Base-by-base conservation (phyloP, 2,113 vertebrate species). In the Myrmecobius fasciatus region DNA sequence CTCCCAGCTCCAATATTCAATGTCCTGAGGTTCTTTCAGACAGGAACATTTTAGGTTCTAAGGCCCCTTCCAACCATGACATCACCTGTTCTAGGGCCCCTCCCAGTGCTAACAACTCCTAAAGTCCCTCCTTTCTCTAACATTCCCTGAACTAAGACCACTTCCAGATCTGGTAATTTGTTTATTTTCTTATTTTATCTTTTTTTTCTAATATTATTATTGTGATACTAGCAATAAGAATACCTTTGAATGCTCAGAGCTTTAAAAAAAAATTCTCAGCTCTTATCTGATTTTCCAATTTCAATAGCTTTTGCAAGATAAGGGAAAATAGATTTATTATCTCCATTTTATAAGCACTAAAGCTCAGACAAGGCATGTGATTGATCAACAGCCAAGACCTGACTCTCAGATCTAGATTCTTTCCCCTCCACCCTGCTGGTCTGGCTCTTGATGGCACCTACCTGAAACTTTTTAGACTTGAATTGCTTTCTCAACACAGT, bases 391-490 rank as follows among this genome's bases (percentile, higher is more conserved):
- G 60, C 31, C 60, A 75, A n/a, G 25, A 53, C 43, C 31, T 89
- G 52, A 67, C 93, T 89, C 31, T 48, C n/a, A 1, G 9, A 53
- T n/a, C 25, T 67, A 53, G 0, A 3, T 48, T 54, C 49, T 83
- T n/a, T 0, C 48, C 46, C 25, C 88, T 53, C 92, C 1, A 4
- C 8, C 89, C 89, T 20, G 25, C 56, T 54, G 5, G 17, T 0
- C 0, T 3, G 93, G 43, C 60, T 48, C n/a, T 24, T 52, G 3
- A 89, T 91, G 97, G 56, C 94, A 93, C 95, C 91, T 98, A 99
- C 99, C 99, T 99, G 99, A 98, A 99, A 99, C 89, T 97, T 98
- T 54, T 98, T 98, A 0, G 98, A 99, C 92, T 95, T 96, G 97
- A 99, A 99, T 51, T 99, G 98, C 93, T 98, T 99, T 88, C 98